phyloP scores from a whole-genome alignment of 1,140 invertebrate genomes.

The roundworm (Caenorhabditis elegans) region DNA sequence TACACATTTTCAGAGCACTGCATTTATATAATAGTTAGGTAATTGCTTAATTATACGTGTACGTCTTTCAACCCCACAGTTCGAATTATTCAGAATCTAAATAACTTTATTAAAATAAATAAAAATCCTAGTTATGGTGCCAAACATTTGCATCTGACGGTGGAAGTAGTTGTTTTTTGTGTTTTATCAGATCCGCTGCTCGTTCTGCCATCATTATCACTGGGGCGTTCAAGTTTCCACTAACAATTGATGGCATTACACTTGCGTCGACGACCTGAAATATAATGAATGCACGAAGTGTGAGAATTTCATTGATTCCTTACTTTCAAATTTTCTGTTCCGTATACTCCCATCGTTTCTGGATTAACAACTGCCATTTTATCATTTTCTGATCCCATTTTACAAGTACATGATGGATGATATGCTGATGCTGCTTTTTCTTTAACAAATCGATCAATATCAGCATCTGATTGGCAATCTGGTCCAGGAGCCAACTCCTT shows the following conservation, averaged over 20 bases:
- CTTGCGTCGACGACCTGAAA: slow-evolving; percentile 71
- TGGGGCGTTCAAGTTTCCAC: slow-evolving; percentile 71
- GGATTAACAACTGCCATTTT: slow-evolving; percentile 69
- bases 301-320: background rate
- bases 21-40: no score
- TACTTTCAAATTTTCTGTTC: slow-evolving; percentile 68
- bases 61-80: no score
- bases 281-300: no score
- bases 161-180: slow-evolving; percentile 25
- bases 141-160: background rate
- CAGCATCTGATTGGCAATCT: slow-evolving; percentile 56
- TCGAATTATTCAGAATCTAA: slow-evolving; percentile 72
- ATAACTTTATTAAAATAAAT: slow-evolving; percentile 50
- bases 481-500: slow-evolving; percentile 67
- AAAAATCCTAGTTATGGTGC: background rate
- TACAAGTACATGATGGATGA: slow-evolving; percentile 71
- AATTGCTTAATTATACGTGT: no score
- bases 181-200: slow-evolving; percentile 69
- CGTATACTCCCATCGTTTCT: slow-evolving; percentile 67
- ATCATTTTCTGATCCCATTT: slow-evolving; percentile 69
- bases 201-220: slow-evolving; percentile 72
- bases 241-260: slow-evolving; percentile 71
- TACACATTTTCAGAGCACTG: no score
- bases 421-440: slow-evolving; percentile 68
- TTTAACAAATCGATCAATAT: slow-evolving; percentile 49